These are phyloP conservation scores for Diplosoma virens DNA, from an alignment of 23 tunicate genomes.

Conservation along the genomic window DNA sequence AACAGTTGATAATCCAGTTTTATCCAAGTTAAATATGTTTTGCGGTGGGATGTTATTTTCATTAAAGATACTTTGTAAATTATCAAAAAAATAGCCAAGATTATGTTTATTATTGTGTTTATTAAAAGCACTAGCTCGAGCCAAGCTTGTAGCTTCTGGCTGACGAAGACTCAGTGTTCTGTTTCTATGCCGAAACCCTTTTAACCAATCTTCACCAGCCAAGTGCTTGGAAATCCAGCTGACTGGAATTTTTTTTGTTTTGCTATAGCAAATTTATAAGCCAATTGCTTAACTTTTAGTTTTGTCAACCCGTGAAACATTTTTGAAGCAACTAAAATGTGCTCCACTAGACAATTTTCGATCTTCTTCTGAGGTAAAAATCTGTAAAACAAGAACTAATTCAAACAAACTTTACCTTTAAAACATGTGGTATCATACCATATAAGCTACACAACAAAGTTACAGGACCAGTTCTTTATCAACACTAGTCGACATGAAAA, in stretches of 20 bases:
- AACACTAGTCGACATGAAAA: too few species aligned
- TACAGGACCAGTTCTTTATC: too few species aligned
- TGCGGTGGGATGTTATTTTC: neutral
- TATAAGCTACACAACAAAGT: too few species aligned
- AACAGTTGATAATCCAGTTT: constrained; percentile 28
- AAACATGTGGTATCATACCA: too few species aligned
- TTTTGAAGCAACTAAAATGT: neutral
- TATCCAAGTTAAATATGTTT: constrained; percentile 14
- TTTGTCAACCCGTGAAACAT: constrained; percentile 8
- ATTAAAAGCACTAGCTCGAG: constrained; percentile 34
- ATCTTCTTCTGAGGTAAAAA: too few species aligned
- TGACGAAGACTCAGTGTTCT: neutral
- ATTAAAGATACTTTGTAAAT: too few species aligned
- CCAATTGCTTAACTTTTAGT: neutral
- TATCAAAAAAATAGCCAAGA: too few species aligned
- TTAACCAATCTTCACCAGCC: constrained; percentile 49
- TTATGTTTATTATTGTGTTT: too few species aligned
- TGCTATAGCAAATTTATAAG: constrained; percentile 4
- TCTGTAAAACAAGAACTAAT: too few species aligned
- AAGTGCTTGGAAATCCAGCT: neutral
- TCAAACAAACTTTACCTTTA: too few species aligned
- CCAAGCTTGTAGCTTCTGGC: constrained; percentile 42
- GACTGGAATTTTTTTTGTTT: constrained; percentile 5
- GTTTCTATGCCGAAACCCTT: too few species aligned
- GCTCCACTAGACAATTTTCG: neutral